Evolutionary conservation across 2,888 invertebrate genomes (phyloP).

Genomic region (Trichopoda pennipes): DNA sequence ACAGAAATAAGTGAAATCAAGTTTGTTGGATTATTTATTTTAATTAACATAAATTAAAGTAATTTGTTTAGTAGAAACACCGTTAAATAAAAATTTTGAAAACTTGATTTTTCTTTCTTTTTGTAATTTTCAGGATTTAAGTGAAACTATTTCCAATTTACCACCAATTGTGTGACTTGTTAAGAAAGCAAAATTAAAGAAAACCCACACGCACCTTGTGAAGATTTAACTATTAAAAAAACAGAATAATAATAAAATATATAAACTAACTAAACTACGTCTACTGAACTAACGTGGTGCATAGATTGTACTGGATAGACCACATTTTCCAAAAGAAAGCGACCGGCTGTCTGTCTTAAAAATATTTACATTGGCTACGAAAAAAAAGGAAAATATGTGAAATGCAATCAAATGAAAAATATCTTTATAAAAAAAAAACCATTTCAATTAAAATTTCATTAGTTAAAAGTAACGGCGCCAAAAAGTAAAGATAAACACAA

Average conservation of each 20-base stretch:
- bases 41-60: conserved; percentile 3
- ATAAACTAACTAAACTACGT: conserved; percentile 12
- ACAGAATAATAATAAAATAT: not conserved
- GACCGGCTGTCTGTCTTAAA: conserved; percentile 29
- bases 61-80: not conserved
- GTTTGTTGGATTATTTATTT: not conserved
- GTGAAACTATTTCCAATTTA: conserved; percentile 25
- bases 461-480: conserved; percentile 46
- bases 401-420: conserved; percentile 29
- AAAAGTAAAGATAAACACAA: conserved; percentile 15
- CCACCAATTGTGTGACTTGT: not conserved
- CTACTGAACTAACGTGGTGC: conserved; percentile 36
- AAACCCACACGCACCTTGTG: conserved; percentile 18
- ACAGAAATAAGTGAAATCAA: too few species aligned
- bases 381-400: conserved; percentile 24
- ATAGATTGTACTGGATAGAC: conserved; percentile 73
- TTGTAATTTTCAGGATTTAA: conserved; percentile 25
- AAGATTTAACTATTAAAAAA: conserved; percentile 2
- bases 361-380: conserved; percentile 19
- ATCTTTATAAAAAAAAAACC: conserved; percentile 5
- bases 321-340: conserved; percentile 77
- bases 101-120: not conserved
- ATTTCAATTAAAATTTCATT: conserved; percentile 1
- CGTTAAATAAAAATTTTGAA: conserved; percentile 7
- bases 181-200: conserved; percentile 15